Evolutionary conservation across 2,797 vertebrate species (phyloP).

Genomic region (Enteromius mattozi): DNA sequence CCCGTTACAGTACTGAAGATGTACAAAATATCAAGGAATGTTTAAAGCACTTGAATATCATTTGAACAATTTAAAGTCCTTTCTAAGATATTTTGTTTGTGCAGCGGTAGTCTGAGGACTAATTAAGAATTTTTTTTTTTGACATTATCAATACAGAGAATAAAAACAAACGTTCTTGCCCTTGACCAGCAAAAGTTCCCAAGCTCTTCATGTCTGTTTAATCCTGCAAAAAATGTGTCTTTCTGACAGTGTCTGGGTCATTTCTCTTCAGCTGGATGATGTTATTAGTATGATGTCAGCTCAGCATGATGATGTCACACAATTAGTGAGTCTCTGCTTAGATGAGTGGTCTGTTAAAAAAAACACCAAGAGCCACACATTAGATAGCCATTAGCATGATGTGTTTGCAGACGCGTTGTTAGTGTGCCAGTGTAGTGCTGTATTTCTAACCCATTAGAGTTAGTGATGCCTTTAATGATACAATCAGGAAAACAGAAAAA

Average conservation of each 20-base stretch:
- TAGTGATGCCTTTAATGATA: slow-evolving; percentile 56
- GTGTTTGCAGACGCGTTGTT: slow-evolving; percentile 57
- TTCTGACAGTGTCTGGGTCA: slow-evolving; percentile 29
- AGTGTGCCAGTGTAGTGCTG: slow-evolving; percentile 57
- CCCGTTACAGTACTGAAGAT: slow-evolving; percentile 63
- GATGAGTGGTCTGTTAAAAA: slow-evolving; percentile 79
- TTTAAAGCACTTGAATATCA: slow-evolving; percentile 15
- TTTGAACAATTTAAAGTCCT: slow-evolving; percentile 21
- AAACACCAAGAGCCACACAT: slow-evolving; percentile 78
- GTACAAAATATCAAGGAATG: slow-evolving; percentile 47
- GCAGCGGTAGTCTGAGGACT: slow-evolving; percentile 19
- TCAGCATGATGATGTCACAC: slow-evolving; percentile 73
- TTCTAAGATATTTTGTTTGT: slow-evolving; percentile 17
- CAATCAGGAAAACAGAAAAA: slow-evolving; percentile 20
- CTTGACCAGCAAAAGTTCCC: slow-evolving; percentile 25
- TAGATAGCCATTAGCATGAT: slow-evolving; percentile 67
- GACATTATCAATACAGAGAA: not conserved
- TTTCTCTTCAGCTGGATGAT: slow-evolving; percentile 49
- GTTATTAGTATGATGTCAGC: slow-evolving; percentile 52
- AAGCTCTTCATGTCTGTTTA: slow-evolving; percentile 25
- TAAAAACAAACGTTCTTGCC: slow-evolving; percentile 18
- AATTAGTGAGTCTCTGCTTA: slow-evolving; percentile 82
- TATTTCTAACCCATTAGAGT: slow-evolving; percentile 57
- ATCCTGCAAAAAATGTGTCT: slow-evolving; percentile 22
- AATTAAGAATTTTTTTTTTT: not conserved